Conservation (phyloP, 2,888 invertebrate species). For the Plagiodera versicolora region DNA sequence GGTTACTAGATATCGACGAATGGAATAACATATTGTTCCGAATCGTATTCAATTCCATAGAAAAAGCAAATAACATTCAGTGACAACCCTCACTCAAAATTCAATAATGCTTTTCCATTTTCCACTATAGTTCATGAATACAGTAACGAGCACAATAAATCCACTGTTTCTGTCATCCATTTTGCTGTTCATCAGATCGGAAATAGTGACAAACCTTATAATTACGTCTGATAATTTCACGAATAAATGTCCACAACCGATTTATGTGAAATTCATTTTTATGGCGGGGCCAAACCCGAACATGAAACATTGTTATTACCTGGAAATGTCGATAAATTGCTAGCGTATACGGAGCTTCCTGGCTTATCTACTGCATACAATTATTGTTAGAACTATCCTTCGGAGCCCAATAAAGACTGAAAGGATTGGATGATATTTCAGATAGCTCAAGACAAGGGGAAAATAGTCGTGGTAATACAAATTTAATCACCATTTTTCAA, state of each 20-base stretch:
- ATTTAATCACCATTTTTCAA: conserved; percentile 45
- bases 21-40: no score
- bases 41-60: no score
- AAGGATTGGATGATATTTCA: conserved; percentile 46
- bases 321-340: conserved; percentile 17
- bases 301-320: conserved; percentile 7
- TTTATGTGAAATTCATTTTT: background rate
- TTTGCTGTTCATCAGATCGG: background rate
- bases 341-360: conserved; percentile 9
- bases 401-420: conserved; percentile 46
- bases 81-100: background rate
- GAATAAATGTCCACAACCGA: background rate
- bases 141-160: background rate
- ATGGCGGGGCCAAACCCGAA: background rate
- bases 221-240: background rate
- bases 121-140: background rate
- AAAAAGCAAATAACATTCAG: background rate
- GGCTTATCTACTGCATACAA: conserved; percentile 26
- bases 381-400: conserved; percentile 45
- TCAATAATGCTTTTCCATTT: background rate
- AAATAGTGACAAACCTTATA: background rate
- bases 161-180: background rate
- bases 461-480: conserved; percentile 38
- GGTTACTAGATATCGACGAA: no score
- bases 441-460: conserved; percentile 26